These are phyloP conservation scores for Zaprionus vittiger DNA, from an alignment of 1,140 invertebrate species.

Conservation along the genomic window DNA sequence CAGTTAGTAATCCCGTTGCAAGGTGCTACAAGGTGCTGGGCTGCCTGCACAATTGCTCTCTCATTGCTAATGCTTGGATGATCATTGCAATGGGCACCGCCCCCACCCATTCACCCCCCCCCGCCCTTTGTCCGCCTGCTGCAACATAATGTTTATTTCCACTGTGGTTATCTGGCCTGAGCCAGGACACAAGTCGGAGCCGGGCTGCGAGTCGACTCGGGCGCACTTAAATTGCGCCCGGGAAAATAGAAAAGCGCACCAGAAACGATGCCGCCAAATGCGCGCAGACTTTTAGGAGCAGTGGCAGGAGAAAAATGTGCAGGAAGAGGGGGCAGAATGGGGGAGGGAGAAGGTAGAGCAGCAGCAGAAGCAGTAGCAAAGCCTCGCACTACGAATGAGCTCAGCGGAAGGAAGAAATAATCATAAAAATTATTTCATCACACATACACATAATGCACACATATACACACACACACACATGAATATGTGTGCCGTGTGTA, in stretches of 20 bases:
- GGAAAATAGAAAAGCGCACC: conserved; percentile 66
- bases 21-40: not conserved
- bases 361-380: conserved; percentile 18
- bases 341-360: not conserved
- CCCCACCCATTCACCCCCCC: not conserved
- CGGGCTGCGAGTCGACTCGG: conserved; percentile 13
- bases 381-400: conserved; percentile 53
- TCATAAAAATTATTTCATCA: conserved; percentile 82
- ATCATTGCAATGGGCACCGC: conserved; percentile 54
- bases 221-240: conserved; percentile 63
- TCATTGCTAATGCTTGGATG: conserved; percentile 45
- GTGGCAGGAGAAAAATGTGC: conserved; percentile 16
- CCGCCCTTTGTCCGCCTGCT: not conserved
- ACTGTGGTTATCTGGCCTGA: conserved; percentile 76
- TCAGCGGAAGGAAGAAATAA: conserved; percentile 79
- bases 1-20: not conserved
- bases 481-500: conserved; percentile 23
- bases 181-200: conserved; percentile 31
- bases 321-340: not conserved
- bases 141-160: conserved; percentile 73
- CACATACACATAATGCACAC: conserved; percentile 48
- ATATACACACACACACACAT: not conserved
- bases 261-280: conserved; percentile 50
- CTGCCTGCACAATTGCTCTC: conserved; percentile 22
- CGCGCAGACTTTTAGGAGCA: conserved; percentile 68